Conservation (phyloP, 1,140 invertebrate species). For the Notospermus geniculatus region DNA sequence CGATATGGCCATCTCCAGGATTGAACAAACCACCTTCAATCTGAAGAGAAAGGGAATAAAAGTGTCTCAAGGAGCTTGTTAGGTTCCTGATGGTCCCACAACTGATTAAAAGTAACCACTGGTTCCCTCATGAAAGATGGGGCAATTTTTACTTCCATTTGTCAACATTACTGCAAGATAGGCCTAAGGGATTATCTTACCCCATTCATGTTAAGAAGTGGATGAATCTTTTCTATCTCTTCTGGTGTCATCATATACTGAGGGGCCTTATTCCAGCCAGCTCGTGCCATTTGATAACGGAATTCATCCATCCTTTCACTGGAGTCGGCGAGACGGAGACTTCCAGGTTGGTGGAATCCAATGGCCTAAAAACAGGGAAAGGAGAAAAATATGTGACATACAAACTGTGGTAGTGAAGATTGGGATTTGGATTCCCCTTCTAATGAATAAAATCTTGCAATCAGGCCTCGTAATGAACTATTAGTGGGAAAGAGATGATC, state of each 20-base stretch:
- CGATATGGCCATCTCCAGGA: slow-evolving; percentile 53
- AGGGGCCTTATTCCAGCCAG: slow-evolving; percentile 45
- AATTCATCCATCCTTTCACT: slow-evolving; percentile 45
- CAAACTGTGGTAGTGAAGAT: too few relatives aligned
- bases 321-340: slow-evolving; percentile 44
- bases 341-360: slow-evolving; percentile 48
- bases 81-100: too few relatives aligned
- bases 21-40: slow-evolving; percentile 51
- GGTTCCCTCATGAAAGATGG: not conserved
- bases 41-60: slow-evolving; percentile 30
- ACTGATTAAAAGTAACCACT: too few relatives aligned
- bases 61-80: too few relatives aligned
- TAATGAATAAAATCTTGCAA: too few relatives aligned
- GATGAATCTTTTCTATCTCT: slow-evolving; percentile 45
- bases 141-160: too few relatives aligned
- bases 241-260: slow-evolving; percentile 49
- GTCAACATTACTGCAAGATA: too few relatives aligned
- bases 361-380: slow-evolving; percentile 39
- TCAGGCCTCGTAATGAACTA: too few relatives aligned
- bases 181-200: slow-evolving; percentile 30
- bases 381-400: too few relatives aligned
- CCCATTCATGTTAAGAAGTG: slow-evolving; percentile 48
- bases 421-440: too few relatives aligned
- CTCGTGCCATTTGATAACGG: slow-evolving; percentile 49
- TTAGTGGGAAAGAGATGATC: too few relatives aligned